Base-by-base conservation (phyloP, 2,888 invertebrate species). In the Nymphalis polychloros region DNA sequence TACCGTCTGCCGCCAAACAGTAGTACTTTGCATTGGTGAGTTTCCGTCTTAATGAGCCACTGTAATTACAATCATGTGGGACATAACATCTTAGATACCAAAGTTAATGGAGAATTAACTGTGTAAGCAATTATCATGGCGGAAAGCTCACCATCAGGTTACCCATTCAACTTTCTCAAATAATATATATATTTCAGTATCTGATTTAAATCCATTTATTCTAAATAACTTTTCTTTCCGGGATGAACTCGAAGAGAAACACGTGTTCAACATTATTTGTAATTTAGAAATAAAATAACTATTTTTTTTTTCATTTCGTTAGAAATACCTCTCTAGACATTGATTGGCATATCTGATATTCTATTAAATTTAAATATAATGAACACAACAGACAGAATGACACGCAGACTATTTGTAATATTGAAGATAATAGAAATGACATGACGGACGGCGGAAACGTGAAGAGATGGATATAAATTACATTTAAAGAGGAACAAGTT, bases 331-430 rank as follows among this genome's bases (percentile, higher is more conserved):
- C 17, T 31, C 27, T 46, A 35, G 59, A 70, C 57, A 50, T 70
- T 67, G 67, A 70, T 64, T 67, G 64, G 61, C 67, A 48, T 59
- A 59, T 64, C 52, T 13, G 57, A 67, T 61, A 20, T 57, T 52
- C 55, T 50, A 57, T 60, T 67, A 53, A 63, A 63, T 49, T 60
- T 41, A 31, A 60, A 66, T 17, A 57, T 35, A 50, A 57, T 47
- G 50, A 60, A 49, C 41, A 53, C n/a, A 61, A 35, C 59, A 60
- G 55, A 73, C 64, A 74, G 69, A 73, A 72, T 74, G 71, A 70
- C 69, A 62, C 68, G 59, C 72, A 62, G 68, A 72, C 73, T 76
- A 75, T 71, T 67, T 69, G 52, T 67, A 79, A 80, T 81, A 82
- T 35, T n/a, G 23, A 47, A 59, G 64, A 64, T 63, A 57, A 63